These are phyloP conservation scores for Schizopygopsis pylzovi DNA, from an alignment of 2,797 vertebrate species.

Conservation along the genomic window DNA sequence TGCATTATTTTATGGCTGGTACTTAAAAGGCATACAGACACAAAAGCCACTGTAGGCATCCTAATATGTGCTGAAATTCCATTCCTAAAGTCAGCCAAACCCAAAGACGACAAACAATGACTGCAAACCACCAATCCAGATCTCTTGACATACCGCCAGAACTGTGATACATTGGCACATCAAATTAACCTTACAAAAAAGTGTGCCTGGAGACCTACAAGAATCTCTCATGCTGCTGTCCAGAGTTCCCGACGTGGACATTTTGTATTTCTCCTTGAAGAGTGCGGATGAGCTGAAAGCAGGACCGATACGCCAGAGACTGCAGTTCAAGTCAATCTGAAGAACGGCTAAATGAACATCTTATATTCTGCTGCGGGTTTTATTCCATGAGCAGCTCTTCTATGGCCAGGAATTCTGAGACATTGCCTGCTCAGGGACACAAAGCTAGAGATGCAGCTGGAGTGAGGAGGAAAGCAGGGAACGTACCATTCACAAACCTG, in stretches of 20 bases:
- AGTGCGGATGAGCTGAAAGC: slow-evolving; percentile 54
- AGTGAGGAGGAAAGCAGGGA: slow-evolving; percentile 73
- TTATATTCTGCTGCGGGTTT: slow-evolving; percentile 18
- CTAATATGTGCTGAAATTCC: slow-evolving; percentile 36
- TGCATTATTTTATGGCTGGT: not conserved
- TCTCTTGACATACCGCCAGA: slow-evolving; percentile 6
- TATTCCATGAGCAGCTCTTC: slow-evolving; percentile 23
- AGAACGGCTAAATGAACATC: slow-evolving; percentile 57
- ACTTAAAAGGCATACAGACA: slow-evolving; percentile 16
- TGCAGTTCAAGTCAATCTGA: slow-evolving; percentile 14
- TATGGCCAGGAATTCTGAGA: slow-evolving; percentile 62
- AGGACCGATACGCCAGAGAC: slow-evolving; percentile 14
- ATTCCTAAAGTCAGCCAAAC: slow-evolving; percentile 45
- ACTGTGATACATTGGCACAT: slow-evolving; percentile 17
- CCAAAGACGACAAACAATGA: slow-evolving; percentile 37
- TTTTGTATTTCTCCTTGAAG: slow-evolving; percentile 72
- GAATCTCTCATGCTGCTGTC: slow-evolving; percentile 80
- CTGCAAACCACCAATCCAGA: slow-evolving; percentile 14
- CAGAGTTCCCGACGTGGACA: slow-evolving; percentile 82
- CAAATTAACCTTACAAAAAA: slow-evolving; percentile 56
- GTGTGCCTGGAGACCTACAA: slow-evolving; percentile 73
- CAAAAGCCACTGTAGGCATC: slow-evolving; percentile 32
- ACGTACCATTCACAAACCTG: slow-evolving; percentile 77
- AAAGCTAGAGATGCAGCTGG: slow-evolving; percentile 53
- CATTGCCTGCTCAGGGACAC: slow-evolving; percentile 61